These are phyloP conservation scores for Caenorhabditis brenneri DNA, from an alignment of 1,140 invertebrate genomes.

Conservation along the genomic window DNA sequence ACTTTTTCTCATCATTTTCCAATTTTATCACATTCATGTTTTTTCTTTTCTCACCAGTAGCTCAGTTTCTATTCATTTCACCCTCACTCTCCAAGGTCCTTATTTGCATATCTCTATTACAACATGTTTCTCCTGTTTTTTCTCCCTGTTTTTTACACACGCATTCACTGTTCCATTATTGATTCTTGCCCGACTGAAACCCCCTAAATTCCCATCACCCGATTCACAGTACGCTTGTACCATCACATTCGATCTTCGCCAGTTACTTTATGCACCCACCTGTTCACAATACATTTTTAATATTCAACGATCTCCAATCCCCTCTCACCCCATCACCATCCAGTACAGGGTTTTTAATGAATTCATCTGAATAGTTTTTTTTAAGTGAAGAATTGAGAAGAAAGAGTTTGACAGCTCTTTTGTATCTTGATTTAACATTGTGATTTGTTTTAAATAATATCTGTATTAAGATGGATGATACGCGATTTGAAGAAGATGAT, in stretches of 20 bases:
- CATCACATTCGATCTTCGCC: neutral
- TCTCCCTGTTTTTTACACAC: neutral
- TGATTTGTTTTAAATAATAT: too few species aligned
- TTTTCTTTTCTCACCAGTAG: neutral
- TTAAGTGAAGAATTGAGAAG: too few species aligned
- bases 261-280: neutral
- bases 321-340: neutral
- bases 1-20: neutral
- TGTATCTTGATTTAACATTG: too few species aligned
- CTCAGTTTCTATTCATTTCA: too few species aligned
- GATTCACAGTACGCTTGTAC: conserved; percentile 1
- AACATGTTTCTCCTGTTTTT: neutral
- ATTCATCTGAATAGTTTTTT: too few species aligned
- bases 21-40: neutral
- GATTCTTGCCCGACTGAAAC: neutral
- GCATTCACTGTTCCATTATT: conserved; percentile 4
- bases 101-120: neutral
- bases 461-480: conserved; percentile 35
- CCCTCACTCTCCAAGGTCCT: neutral
- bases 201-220: neutral
- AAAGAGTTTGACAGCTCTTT: too few species aligned
- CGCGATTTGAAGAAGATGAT: neutral
- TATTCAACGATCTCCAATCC: neutral
- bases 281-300: too few species aligned
- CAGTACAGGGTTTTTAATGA: neutral